Percentiles rank a stretch among this genome's conserved stretches.
Conservation (phyloP, 30 jellyfish, hydroid and myxozoan species). For the Aurelia coerulea region DNA sequence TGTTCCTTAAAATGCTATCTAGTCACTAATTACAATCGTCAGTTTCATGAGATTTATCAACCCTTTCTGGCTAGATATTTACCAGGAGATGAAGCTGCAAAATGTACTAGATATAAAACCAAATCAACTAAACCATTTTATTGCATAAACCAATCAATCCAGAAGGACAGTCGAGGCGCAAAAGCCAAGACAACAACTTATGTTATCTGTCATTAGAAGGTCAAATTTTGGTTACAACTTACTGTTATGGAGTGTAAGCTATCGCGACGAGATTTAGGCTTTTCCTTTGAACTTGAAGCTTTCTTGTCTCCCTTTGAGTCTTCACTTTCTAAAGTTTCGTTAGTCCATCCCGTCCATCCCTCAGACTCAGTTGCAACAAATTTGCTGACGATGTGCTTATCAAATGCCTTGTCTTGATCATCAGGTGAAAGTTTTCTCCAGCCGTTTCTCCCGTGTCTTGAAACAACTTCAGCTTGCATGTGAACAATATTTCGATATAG, state of each 20-base stretch:
- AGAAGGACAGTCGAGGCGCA: too few species aligned
- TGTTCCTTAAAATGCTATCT: too few species aligned
- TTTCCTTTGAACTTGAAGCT: background rate
- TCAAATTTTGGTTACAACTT: background rate
- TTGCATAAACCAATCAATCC: too few species aligned
- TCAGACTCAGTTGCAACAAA: slow-evolving; percentile 5
- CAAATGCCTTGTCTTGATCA: slow-evolving; percentile 43
- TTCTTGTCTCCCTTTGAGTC: background rate
- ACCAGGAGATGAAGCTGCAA: too few species aligned
- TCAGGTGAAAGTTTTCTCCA: slow-evolving; percentile 48
- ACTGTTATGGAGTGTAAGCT: slow-evolving; percentile 22
- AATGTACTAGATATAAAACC: too few species aligned
- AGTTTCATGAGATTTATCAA: too few species aligned
- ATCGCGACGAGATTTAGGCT: slow-evolving; percentile 11
- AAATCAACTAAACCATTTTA: too few species aligned
- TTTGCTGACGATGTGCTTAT: slow-evolving; percentile 22
- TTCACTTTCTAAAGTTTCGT: background rate
- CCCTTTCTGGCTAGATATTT: too few species aligned
- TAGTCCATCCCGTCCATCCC: slow-evolving; percentile 6
- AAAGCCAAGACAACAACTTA: too few species aligned
- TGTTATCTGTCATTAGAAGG: too few species aligned
- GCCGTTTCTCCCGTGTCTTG: slow-evolving; percentile 34
- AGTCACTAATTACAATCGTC: too few species aligned
- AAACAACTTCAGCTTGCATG: slow-evolving; percentile 48
- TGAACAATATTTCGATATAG: slow-evolving; percentile 53